Conservation (phyloP, 2,113 vertebrate genomes). For the Bombycilla garrulus region DNA sequence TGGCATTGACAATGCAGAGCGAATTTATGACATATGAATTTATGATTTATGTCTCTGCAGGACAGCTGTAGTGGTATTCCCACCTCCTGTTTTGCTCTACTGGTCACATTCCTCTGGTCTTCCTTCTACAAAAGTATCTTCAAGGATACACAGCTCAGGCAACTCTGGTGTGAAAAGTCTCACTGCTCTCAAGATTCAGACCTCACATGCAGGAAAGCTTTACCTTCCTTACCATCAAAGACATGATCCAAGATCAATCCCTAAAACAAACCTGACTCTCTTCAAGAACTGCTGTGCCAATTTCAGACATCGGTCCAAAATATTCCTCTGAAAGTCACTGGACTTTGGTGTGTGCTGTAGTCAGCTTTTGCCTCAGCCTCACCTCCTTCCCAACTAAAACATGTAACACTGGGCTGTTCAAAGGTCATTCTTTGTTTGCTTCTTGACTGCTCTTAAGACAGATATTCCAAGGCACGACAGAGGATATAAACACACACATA, state of each 20-base stretch:
- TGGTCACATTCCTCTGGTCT: background rate
- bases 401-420: background rate
- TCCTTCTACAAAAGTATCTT: background rate
- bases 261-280: background rate
- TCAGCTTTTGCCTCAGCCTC: background rate
- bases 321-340: background rate
- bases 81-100: background rate
- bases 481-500: background rate
- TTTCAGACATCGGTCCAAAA: background rate
- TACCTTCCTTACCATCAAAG: background rate
- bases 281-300: background rate
- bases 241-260: background rate
- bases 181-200: background rate
- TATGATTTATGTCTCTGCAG: background rate
- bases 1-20: background rate
- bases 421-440: constrained; percentile 3
- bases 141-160: background rate
- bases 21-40: background rate
- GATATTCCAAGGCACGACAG: background rate
- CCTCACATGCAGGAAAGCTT: background rate
- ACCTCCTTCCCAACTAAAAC: background rate
- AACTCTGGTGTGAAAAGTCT: background rate
- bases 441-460: background rate
- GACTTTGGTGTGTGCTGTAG: background rate
- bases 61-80: background rate